phyloP scores from a whole-genome alignment of 1,140 invertebrate genomes.

The Schlechtendalia chinensis region DNA sequence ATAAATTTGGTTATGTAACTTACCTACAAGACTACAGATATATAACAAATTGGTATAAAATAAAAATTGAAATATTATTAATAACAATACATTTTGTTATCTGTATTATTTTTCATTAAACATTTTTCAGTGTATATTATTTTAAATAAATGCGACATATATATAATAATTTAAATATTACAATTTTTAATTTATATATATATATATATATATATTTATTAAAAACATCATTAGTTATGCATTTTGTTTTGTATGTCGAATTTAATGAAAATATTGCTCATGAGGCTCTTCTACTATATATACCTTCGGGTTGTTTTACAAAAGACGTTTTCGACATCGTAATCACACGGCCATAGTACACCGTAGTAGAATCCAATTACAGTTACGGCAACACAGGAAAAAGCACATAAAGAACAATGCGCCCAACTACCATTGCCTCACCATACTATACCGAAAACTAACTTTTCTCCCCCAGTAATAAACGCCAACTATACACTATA shows the following conservation, averaged over 20 bases:
- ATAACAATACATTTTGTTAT: too few species aligned
- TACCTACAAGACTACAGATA: too few species aligned
- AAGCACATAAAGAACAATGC: conserved; percentile 45
- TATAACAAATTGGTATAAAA: too few species aligned
- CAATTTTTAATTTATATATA: too few species aligned
- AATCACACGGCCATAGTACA: conserved; percentile 41
- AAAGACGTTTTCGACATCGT: conserved; percentile 46
- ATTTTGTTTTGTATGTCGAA: not conserved
- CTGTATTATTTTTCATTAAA: too few species aligned
- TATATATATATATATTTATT: too few species aligned
- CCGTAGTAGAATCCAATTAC: conserved; percentile 46
- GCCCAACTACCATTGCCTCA: not conserved
- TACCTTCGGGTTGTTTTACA: conserved; percentile 20
- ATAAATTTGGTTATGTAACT: too few species aligned
- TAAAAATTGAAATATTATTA: too few species aligned
- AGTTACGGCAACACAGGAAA: conserved; percentile 28
- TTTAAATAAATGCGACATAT: too few species aligned
- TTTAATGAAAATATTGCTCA: conserved; percentile 32
- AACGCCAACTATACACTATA: conserved; percentile 28
- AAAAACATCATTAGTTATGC: not conserved
- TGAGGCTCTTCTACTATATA: not conserved
- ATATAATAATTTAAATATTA: too few species aligned
- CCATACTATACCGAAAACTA: conserved; percentile 34
- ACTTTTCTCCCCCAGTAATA: conserved; percentile 48
- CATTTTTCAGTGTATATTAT: too few species aligned